These are phyloP conservation scores for Trichomalopsis sarcophagae DNA, from an alignment of 1,140 invertebrate genomes.

Conservation along the genomic window DNA sequence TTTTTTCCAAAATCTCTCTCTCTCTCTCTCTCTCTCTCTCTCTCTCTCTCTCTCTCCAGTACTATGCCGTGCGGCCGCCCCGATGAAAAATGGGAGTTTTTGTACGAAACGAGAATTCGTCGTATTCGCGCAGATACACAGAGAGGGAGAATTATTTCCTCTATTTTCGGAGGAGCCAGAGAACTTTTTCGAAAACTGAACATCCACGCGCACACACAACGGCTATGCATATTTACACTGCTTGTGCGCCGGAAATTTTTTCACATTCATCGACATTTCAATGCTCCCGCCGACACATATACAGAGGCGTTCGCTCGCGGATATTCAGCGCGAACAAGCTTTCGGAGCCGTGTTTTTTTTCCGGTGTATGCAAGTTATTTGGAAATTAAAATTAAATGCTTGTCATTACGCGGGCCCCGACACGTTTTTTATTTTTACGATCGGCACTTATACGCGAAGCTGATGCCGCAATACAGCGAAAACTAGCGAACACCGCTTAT, in stretches of 20 bases:
- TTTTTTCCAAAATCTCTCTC: neutral
- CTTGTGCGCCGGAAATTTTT: neutral
- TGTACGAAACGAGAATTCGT: neutral
- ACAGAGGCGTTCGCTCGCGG: too few relatives aligned
- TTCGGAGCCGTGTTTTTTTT: neutral
- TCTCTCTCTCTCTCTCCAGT: neutral
- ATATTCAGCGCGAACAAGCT: neutral
- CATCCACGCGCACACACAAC: too few relatives aligned
- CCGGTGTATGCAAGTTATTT: too few relatives aligned
- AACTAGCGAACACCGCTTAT: neutral
- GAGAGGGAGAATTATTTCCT: neutral
- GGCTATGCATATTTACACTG: neutral
- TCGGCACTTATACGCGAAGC: neutral
- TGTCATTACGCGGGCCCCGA: neutral
- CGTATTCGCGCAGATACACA: neutral
- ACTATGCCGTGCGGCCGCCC: too few relatives aligned
- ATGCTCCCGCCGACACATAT: too few relatives aligned
- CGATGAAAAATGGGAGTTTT: neutral
- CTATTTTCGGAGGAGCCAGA: neutral
- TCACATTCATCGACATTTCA: too few relatives aligned
- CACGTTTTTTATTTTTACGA: neutral
- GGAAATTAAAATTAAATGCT: neutral
- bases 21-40: neutral
- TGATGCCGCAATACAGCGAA: neutral
- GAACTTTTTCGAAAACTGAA: neutral